These are phyloP conservation scores for Rhyacichthys aspro DNA, from an alignment of 2,797 vertebrate genomes.

Conservation along the genomic window DNA sequence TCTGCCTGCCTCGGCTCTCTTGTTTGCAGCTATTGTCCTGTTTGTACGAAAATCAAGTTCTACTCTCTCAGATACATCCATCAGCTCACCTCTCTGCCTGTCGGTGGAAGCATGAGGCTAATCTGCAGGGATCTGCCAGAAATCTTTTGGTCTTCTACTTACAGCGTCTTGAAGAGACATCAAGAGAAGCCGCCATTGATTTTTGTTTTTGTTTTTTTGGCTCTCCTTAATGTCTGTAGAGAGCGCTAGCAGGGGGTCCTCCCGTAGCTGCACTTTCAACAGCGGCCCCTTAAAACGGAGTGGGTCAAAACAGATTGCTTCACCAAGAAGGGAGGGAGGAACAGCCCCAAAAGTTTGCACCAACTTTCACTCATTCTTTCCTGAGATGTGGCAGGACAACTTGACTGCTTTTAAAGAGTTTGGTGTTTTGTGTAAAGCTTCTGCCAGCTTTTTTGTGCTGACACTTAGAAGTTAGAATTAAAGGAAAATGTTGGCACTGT, in stretches of 20 bases:
- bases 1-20: constrained; percentile 66
- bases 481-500: constrained; percentile 26
- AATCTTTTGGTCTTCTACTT: constrained; percentile 78
- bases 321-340: constrained; percentile 38
- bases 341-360: constrained; percentile 67
- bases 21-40: constrained; percentile 79
- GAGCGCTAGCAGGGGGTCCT: constrained; percentile 81
- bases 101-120: constrained; percentile 63
- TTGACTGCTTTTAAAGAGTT: constrained; percentile 48
- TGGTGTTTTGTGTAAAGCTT: constrained; percentile 32
- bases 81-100: constrained; percentile 73
- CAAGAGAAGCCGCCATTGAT: constrained; percentile 80
- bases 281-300: constrained; percentile 71
- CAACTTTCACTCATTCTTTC: constrained; percentile 61
- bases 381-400: constrained; percentile 38
- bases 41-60: constrained; percentile 79
- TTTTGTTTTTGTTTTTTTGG: constrained; percentile 65
- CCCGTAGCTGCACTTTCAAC: constrained; percentile 75
- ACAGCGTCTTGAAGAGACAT: constrained; percentile 81
- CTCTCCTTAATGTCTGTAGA: constrained; percentile 70
- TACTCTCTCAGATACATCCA: constrained; percentile 76
- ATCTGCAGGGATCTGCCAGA: constrained; percentile 74
- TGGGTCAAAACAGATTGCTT: constrained; percentile 76
- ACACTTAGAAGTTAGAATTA: constrained; percentile 43
- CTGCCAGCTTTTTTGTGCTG: constrained; percentile 38